Percentiles rank a stretch among this genome's conserved stretches.
Evolutionary conservation across 2,113 vertebrate species (phyloP).

Genomic region (Anthoscopus minutus): DNA sequence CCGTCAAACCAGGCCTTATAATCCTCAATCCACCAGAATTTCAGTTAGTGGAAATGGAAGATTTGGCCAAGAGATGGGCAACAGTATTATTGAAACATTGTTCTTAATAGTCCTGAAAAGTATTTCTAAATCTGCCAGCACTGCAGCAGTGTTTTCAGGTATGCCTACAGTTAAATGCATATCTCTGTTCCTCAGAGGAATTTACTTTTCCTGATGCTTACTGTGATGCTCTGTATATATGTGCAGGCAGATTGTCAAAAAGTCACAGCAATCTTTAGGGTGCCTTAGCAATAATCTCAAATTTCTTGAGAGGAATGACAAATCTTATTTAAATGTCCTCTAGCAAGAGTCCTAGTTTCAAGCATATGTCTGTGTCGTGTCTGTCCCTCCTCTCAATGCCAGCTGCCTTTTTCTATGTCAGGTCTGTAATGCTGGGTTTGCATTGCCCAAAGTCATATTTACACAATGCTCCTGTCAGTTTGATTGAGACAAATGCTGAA

Average conservation of each 20-base stretch:
- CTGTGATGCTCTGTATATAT: not conserved
- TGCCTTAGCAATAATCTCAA: not conserved
- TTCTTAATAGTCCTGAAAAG: not conserved
- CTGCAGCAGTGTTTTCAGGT: not conserved
- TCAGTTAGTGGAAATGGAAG: not conserved
- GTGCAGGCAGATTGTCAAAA: not conserved
- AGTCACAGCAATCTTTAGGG: not conserved
- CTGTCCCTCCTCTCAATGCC: not conserved
- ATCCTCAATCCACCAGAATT: not conserved
- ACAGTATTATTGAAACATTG: not conserved
- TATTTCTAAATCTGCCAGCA: not conserved
- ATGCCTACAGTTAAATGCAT: not conserved
- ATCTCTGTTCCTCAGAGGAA: not conserved
- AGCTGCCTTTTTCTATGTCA: not conserved
- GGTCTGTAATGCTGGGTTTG: not conserved
- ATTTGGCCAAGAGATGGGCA: not conserved
- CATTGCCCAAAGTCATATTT: not conserved
- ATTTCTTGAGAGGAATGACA: not conserved
- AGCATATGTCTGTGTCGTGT: not conserved
- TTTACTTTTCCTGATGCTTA: not conserved
- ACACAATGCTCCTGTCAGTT: not conserved
- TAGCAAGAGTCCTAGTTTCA: not conserved
- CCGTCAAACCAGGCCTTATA: not conserved
- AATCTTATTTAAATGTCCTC: conserved; percentile 18
- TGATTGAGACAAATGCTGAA: conserved; percentile 21